Base-by-base conservation (phyloP, 2,113 vertebrate genomes). In the Myotis davidii region DNA sequence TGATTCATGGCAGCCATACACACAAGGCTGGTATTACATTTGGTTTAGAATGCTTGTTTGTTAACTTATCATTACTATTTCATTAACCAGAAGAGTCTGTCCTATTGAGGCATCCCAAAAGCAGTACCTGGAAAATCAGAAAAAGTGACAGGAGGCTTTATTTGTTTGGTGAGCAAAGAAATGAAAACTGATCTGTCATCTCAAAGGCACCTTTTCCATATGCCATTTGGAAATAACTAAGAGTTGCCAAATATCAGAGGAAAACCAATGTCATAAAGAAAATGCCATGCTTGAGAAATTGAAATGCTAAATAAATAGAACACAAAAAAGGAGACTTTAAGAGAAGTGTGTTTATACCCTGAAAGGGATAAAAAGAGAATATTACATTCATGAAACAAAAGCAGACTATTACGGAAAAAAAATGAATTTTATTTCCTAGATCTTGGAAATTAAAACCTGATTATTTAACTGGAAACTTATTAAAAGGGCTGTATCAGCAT, bases 1-100 rank as follows among this genome's bases (percentile, higher is more conserved):
- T 90, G 92, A 84, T 76, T 91, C 21, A 37, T 95, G 87, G 17
- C 32, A 61, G 42, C 74, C n/a, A 32, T 64, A 27, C 20, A 87
- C 48, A 42, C 65, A 76, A 93, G 27, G 13, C 56, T 45, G 6
- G 10, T 77, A 67, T 88, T 88, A 81, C 54, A 76, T 87, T 88
- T 90, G 11, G 70, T 92, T 95, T 85, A 88, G 34, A 93, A 85
- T 92, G 88, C 37, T 25, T 61, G 17, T 77, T 89, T 85, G 78
- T 92, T 94, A 81, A 85, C 52, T 95, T 94, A 45, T 0, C 95
- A 29, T 45, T 52, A 74, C 29, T 76, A 11, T 74, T 93, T 90
- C 13, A 18, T 11, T 91, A 76, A 77, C 32, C 85, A 77, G 27
- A 79, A 73, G 45, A 81, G 42, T 76, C 87, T 72, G 25, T 85